A percentile compares a stretch with the other conserved stretches of the same genome.
These are phyloP conservation scores for Mobula birostris DNA, from an alignment of 2,113 vertebrate genomes.

Conservation along the genomic window DNA sequence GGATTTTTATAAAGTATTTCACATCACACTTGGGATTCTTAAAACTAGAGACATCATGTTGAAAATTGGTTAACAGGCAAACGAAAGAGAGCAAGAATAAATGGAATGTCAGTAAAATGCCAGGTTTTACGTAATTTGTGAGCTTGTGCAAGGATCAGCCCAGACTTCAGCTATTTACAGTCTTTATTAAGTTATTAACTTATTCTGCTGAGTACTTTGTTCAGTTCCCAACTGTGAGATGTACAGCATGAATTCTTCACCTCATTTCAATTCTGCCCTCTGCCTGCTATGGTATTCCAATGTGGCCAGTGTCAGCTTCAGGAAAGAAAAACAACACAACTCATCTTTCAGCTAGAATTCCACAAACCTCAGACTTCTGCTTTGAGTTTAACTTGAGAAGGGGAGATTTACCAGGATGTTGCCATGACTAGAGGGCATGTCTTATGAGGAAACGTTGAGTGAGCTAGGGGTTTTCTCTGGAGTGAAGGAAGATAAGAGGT, in stretches of 20 bases:
- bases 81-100: background rate
- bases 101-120: background rate
- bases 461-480: no score
- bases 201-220: background rate
- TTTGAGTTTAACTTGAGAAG: background rate
- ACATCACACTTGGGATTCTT: background rate
- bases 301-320: background rate
- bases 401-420: no score
- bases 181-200: background rate
- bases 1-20: background rate
- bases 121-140: background rate
- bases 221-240: background rate
- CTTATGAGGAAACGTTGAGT: no score
- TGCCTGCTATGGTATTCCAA: background rate
- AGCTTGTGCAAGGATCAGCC: background rate
- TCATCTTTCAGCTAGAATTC: background rate
- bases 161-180: background rate
- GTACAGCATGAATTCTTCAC: background rate
- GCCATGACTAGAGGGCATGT: no score
- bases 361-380: background rate
- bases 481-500: no score
- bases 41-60: background rate
- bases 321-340: background rate
- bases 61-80: background rate
- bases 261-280: background rate